Evolutionary conservation across 2,888 invertebrate genomes (phyloP).

Genomic region (Neoaliturus tenellus): DNA sequence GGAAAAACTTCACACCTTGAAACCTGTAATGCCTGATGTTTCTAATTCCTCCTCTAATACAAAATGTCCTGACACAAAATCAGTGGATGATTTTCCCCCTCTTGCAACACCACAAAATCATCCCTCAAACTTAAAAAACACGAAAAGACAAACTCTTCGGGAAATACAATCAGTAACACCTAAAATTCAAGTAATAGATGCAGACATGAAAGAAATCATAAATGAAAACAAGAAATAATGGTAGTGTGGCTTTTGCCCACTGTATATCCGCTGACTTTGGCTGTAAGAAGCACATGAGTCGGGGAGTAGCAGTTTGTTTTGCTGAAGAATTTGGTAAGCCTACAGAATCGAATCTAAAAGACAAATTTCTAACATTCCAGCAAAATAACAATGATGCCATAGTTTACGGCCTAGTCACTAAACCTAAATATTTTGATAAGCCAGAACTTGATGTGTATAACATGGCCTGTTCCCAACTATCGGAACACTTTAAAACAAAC

Average conservation of each 20-base stretch:
- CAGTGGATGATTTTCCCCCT: too few relatives aligned
- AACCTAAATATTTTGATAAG: not conserved
- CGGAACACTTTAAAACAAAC: not conserved
- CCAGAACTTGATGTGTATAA: not conserved
- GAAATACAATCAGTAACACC: too few relatives aligned
- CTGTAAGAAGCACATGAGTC: constrained; percentile 13
- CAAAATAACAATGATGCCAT: not conserved
- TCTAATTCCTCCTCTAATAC: too few relatives aligned
- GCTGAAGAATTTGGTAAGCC: constrained; percentile 5
- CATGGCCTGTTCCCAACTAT: not conserved
- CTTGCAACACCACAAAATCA: too few relatives aligned
- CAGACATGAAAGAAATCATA: constrained; percentile 1
- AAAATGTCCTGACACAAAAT: too few relatives aligned
- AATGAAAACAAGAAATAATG: not conserved
- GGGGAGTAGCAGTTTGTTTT: constrained; percentile 15
- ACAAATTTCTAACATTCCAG: not conserved
- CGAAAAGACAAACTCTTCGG: too few relatives aligned
- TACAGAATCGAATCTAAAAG: not conserved
- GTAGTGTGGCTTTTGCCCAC: not conserved
- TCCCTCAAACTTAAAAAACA: too few relatives aligned
- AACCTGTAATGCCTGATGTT: too few relatives aligned
- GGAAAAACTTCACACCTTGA: too few relatives aligned
- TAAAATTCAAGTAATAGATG: not conserved
- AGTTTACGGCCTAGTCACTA: constrained; percentile 23
- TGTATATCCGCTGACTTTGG: constrained; percentile 6